Evolutionary conservation across 2,888 invertebrate genomes (phyloP), one percentile per base, ranked within the genome.

Genomic region (Drosophila mercatorum): DNA sequence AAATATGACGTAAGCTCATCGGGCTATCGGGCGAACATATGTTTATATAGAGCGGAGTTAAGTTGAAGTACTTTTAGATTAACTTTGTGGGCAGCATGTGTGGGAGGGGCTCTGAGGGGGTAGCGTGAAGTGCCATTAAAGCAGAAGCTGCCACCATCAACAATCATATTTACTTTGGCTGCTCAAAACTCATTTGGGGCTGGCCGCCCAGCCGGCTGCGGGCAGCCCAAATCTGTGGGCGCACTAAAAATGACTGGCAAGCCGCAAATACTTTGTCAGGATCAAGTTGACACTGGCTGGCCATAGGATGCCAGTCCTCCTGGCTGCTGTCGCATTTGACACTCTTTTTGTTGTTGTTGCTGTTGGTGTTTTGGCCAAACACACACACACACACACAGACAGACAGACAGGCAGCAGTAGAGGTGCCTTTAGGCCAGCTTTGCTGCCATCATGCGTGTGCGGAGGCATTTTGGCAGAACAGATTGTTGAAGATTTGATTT

Each of bases 231-330:
- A 80, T 81, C 81, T 78, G 81, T 73, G 81, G 79, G 68, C 68
- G 44, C 71, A 81, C 87, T 78, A 83, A 89, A 85, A 87, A 89
- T 89, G 89, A 81, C 84, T 87, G 85, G 85, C 80, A 81, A 85
- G 85, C 85, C 85, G 68, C 85, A 85, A 85, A 85, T 89, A 89
- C 85, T 85, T 85, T 87, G 87, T 86, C 89, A 86, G 89, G 89
- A 83, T 86, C 85, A 89, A 86, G 85, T 86, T 89, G 89, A 89
- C 85, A 89, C 80, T 81, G 80, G 85, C 75, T 81, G 80, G 44
- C 69, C 69, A 62, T 63, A 65, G 68, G 78, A 40, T 59, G 68
- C 56, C 49, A 11, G 17, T 22, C 63, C 52, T 31, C 62, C 43
- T 28, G 22, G 12, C 22, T 22, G 22, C 22, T 0, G 22, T 6